Evolutionary conservation across 2,888 invertebrate species (phyloP), one percentile per base, ranked within the genome.

Genomic region (Catocala fraxini): DNA sequence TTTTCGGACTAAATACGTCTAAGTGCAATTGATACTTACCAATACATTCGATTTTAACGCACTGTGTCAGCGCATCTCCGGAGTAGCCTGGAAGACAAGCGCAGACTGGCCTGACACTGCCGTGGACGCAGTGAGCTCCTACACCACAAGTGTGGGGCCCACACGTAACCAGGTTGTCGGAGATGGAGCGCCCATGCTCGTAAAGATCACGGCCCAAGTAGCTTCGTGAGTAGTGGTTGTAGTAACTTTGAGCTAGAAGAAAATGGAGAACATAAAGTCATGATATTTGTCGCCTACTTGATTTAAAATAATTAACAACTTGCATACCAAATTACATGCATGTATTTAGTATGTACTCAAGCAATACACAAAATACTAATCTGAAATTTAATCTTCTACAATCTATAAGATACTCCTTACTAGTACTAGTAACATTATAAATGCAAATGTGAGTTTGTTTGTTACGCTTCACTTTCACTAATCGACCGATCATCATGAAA

Each of bases 81-180:
- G 96, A 96, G 86, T 97, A 96, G 0, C 97, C 96, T 9, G 97
- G 96, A 70, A 97, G 93, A 78, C 97, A 97, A 33, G 97, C 97
- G 83, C 97, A 97, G 6, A 97, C 97, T 0, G 97, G 97, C 56
- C 97, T 94, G 68, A 97, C 97, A 70, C 96, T 96, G 70, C 95
- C 91, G 65, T 94, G 89, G 66, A 95, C 95, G 80, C 96, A 97
- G 67, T 96, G 95, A 2, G 96, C 96, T 48, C 96, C 96, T 6
- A 95, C 94, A 3, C 96, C 96, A 75, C 96, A 96, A 0, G 96
- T 96, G 80, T 90, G 94, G 0, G 95, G 94, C 0, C 95, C 95
- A 74, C 96, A 96, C 0, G 93, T 93, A 65, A 92, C 93, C 53
- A 82, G 73, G 60, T 91, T 90, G 77, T 93, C 93, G 45, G 93